These are phyloP conservation scores for Synergus laeviventris DNA, from an alignment of 2,888 invertebrate species.

Conservation along the genomic window DNA sequence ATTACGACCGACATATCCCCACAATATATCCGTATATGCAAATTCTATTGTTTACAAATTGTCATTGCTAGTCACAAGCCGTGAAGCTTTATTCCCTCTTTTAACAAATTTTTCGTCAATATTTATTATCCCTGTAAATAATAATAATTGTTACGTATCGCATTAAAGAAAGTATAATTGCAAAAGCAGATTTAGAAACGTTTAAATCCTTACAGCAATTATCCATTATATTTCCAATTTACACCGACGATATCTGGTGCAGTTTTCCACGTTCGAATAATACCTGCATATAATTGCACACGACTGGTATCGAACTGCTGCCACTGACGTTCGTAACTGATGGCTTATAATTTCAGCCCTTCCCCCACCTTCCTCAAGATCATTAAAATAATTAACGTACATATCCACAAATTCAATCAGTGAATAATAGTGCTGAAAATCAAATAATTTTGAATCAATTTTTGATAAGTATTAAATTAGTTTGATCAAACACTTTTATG, in stretches of 20 bases:
- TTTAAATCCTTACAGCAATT: too few relatives aligned
- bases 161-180: too few relatives aligned
- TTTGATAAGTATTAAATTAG: neutral
- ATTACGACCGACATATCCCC: conserved; percentile 22
- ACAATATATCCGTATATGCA: neutral
- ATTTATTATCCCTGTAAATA: neutral
- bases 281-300: conserved; percentile 32
- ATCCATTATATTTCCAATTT: conserved; percentile 2
- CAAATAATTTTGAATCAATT: neutral
- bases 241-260: neutral
- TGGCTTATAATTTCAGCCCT: neutral
- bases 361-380: neutral
- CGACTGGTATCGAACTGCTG: conserved; percentile 17
- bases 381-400: neutral
- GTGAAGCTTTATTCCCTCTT: neutral
- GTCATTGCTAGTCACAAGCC: neutral
- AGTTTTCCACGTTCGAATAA: neutral
- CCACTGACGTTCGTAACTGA: neutral
- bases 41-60: conserved; percentile 3
- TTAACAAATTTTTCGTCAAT: neutral
- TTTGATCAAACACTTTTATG: too few relatives aligned
- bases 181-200: too few relatives aligned
- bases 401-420: neutral
- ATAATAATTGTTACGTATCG: too few relatives aligned
- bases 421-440: neutral